Base-by-base conservation (phyloP, 64 coral and sea anemone species). In the Hydrozoanthus tunicans region DNA sequence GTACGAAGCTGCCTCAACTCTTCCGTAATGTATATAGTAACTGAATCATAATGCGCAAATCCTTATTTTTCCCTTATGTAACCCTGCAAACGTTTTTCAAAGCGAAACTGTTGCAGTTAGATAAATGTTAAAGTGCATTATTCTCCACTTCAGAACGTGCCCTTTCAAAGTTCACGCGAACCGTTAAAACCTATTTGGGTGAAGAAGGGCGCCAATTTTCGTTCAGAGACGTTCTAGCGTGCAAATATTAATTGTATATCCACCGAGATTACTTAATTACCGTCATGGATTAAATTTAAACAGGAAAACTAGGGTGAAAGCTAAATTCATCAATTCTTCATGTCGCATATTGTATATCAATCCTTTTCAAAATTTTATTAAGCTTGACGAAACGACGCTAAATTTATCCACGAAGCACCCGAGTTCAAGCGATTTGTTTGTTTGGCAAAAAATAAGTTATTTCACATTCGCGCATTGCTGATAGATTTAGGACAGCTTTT, bases 221-320 rank as follows among this genome's bases (percentile, higher is more conserved):
- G 23, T 56, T n/a, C 1, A 8, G 24, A 51, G 23, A 14, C n/a
- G 24, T 23, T 86, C 5, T 71, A 9, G 64, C 6, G 7, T 53
- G 4, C 62, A n/a, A 13, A 68, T 52, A 6, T n/a, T 53, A 86
- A 86, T 86, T 71, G 66, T 81, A 13, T 43, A 8, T 9, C 6
- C 0, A 13, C 52, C 20, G 14, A 9, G 53, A 54, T 86, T 71
- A 86, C 56, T 81, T 62, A 81, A 81, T 81, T 62, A 23, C 7
- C n/a, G 77, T n/a, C 56, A 81, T 7, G 26, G 61, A 81, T 62
- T 81, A 61, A 81, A 23, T 26, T 81, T 4, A n/a, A 62, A 81
- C 56, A 62, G 15, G 32, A 81, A 81, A 81, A 81, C 15, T 7
- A 4, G 9, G 17, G 25, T 32, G 57, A 79, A 17, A 20, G 20